Evolutionary conservation across 2,888 invertebrate species (phyloP), one percentile per base, ranked within the genome.

Genomic region (Himalopsyche anomala): DNA sequence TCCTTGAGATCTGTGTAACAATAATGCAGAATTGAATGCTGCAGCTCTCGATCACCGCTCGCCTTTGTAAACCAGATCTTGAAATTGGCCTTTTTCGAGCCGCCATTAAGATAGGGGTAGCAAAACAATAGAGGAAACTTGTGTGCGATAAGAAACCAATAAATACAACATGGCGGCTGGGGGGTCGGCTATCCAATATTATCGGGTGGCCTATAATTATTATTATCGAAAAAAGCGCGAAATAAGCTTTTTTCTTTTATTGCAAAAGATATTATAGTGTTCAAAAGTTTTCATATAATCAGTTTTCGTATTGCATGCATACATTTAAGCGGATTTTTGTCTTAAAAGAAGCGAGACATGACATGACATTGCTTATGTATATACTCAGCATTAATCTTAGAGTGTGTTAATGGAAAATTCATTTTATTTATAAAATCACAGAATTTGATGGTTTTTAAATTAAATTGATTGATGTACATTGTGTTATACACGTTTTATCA

Each of bases 121-220:
- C 74, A 74, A 74, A 74, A 74, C 74, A 74, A 74, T 74, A 38
- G 74, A 74, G 38, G 74, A 38, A 74, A 74, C 28, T 74, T 74
- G 74, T 74, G 74, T 74, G 38, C 74, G 74, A 74, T 74, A 74
- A 74, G 74, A 74, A 74, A 74, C 74, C 74, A 74, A 74, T 74
- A 74, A 74, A 74, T 74, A 74, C 74, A 74, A 74, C 74, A 74
- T 74, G 74, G 74, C 38, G 74, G 38, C 74, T 15, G 12, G 38
- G 12, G 74, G 74, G 74, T 38, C 38, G 12, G 74, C 74, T 74
- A 74, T 74, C 36, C 74, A 74, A 74, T 74, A 74, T 74, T 36
- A 74, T 74, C 74, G 74, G 74, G 74, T 38, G 74, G 38, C 74
- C 74, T 74, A 36, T 74, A 74, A 74, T 74, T 74, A 74, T 74